phyloP scores from a whole-genome alignment of 2,888 invertebrate species.

The Holacanthella duospinosa region DNA sequence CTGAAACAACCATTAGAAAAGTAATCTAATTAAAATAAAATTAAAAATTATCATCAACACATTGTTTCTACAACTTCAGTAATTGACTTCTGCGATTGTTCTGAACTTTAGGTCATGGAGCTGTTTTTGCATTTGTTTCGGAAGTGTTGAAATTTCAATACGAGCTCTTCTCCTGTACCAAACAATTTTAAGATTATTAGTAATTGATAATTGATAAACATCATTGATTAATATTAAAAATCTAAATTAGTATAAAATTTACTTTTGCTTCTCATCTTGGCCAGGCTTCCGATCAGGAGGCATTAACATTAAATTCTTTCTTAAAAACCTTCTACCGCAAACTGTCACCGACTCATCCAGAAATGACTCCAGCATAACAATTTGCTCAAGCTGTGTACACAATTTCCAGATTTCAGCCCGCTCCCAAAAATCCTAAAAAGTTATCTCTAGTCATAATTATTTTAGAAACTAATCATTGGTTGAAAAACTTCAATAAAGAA shows the following conservation, averaged over 20 bases:
- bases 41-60: no score
- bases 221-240: no score
- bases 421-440: conserved; percentile 7
- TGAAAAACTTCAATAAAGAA: background rate
- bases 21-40: no score
- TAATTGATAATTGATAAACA: no score
- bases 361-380: conserved; percentile 8
- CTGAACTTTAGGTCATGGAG: background rate
- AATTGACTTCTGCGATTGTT: background rate
- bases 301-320: conserved; percentile 3
- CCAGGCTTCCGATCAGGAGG: background rate
- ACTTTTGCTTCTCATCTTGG: background rate
- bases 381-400: conserved; percentile 9
- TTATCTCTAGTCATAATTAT: background rate
- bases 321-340: background rate
- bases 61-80: no score
- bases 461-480: background rate
- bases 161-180: background rate
- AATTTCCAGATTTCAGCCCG: conserved; percentile 9
- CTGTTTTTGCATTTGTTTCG: background rate
- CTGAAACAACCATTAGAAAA: no score
- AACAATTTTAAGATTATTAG: background rate
- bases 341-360: background rate
- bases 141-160: background rate
- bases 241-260: no score